Evolutionary conservation across 2,888 invertebrate genomes (phyloP).

Genomic region (Phymatocera aterrima): DNA sequence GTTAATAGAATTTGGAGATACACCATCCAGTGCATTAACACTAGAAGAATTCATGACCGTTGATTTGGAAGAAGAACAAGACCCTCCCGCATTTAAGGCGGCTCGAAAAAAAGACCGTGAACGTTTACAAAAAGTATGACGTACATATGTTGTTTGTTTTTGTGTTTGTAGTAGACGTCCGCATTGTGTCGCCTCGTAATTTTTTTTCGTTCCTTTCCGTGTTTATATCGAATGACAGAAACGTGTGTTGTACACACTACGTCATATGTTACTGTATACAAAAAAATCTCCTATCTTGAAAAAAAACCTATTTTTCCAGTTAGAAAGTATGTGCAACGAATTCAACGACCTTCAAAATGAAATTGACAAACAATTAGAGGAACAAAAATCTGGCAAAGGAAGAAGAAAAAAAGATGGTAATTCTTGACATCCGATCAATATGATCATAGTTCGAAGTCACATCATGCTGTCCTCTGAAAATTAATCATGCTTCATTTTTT

Average conservation of each 20-base stretch:
- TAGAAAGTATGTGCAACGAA: constrained; percentile 75
- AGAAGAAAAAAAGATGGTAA: constrained; percentile 75
- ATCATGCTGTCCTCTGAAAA: background rate
- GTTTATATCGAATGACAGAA: too few species aligned
- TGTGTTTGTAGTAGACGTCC: constrained; percentile 61
- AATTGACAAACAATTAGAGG: constrained; percentile 89
- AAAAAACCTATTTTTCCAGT: constrained; percentile 58
- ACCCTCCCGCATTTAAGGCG: constrained; percentile 96
- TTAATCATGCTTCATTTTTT: too few species aligned
- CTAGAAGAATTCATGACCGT: constrained; percentile 98
- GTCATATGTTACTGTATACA: too few species aligned
- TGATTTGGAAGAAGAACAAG: constrained; percentile 96
- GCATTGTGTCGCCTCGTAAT: constrained; percentile 12
- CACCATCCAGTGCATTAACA: constrained; percentile 95
- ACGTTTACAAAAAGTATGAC: constrained; percentile 84
- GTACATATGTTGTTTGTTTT: constrained; percentile 34
- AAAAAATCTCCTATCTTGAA: background rate
- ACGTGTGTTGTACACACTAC: too few species aligned
- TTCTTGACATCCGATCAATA: background rate
- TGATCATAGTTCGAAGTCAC: too few species aligned
- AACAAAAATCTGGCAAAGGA: constrained; percentile 65
- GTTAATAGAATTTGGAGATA: constrained; percentile 96
- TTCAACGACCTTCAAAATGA: constrained; percentile 89
- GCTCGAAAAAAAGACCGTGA: constrained; percentile 93
- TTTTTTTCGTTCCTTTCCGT: constrained; percentile 28